These are phyloP conservation scores for Coilia nasus DNA, from an alignment of 2,797 vertebrate genomes.

Conservation along the genomic window DNA sequence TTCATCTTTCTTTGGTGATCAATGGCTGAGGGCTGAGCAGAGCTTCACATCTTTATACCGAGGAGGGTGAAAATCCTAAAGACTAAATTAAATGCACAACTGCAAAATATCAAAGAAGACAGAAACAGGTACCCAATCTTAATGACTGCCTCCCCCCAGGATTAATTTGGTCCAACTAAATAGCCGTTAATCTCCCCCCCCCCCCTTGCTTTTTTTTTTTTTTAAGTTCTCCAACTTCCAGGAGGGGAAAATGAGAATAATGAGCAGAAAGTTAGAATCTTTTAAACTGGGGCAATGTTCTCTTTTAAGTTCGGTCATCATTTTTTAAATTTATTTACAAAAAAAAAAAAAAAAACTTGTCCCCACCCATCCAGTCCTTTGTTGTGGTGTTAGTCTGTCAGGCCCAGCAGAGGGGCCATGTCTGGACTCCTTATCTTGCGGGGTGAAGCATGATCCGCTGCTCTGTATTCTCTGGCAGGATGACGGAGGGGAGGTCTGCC, in stretches of 20 bases:
- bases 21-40: constrained; percentile 4
- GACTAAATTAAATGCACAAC: constrained; percentile 22
- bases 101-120: constrained; percentile 22
- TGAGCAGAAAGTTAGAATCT: not conserved
- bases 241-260: not conserved
- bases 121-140: constrained; percentile 24
- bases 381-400: constrained; percentile 52
- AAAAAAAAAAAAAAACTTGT: too few relatives aligned
- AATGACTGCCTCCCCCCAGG: constrained; percentile 20
- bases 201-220: not conserved
- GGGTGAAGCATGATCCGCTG: constrained; percentile 57
- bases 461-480: constrained; percentile 67
- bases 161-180: constrained; percentile 20
- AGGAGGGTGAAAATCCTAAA: not conserved
- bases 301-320: constrained; percentile 3
- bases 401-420: constrained; percentile 55
- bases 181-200: not conserved
- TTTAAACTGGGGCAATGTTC: constrained; percentile 7
- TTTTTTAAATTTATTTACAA: not conserved
- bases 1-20: constrained; percentile 16
- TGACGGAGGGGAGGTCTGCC: constrained; percentile 71
- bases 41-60: not conserved
- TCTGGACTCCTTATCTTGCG: constrained; percentile 69
- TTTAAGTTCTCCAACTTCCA: constrained; percentile 2
- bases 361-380: constrained; percentile 37